These are phyloP conservation scores for Netelia virgata DNA, from an alignment of 2,888 invertebrate species.

Conservation along the genomic window DNA sequence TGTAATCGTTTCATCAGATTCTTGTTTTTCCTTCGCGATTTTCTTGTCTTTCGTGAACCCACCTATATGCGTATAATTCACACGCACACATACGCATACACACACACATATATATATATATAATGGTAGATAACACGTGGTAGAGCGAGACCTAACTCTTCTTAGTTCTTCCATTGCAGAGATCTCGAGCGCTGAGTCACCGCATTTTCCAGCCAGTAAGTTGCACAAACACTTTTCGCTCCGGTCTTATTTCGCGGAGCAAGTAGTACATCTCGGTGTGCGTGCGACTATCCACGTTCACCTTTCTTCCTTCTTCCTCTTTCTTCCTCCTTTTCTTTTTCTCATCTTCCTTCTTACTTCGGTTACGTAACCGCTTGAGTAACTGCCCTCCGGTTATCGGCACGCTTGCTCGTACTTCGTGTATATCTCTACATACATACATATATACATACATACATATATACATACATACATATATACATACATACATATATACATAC, in stretches of 20 bases:
- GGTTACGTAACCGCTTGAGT: slow-evolving; percentile 59
- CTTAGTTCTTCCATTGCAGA: slow-evolving; percentile 31
- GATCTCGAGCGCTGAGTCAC: slow-evolving; percentile 63
- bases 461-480: slow-evolving; percentile 8
- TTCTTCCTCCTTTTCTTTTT: slow-evolving; percentile 39
- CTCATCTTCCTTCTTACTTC: slow-evolving; percentile 50
- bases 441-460: not conserved
- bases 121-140: not conserved
- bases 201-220: slow-evolving; percentile 67
- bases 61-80: not conserved
- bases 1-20: slow-evolving; percentile 44
- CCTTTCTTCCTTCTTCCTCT: slow-evolving; percentile 12
- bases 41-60: slow-evolving; percentile 15
- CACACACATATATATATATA: not conserved
- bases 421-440: slow-evolving; percentile 1
- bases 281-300: slow-evolving; percentile 52
- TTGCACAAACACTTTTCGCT: slow-evolving; percentile 70
- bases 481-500: not conserved
- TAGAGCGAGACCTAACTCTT: slow-evolving; percentile 18
- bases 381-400: slow-evolving; percentile 40
- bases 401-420: too few relatives aligned
- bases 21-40: slow-evolving; percentile 13
- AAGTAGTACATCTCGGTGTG: slow-evolving; percentile 61
- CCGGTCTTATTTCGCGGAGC: slow-evolving; percentile 65
- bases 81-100: not conserved